Conservation (phyloP, 2,888 invertebrate species). For the Didymodactylos carnosus region DNA sequence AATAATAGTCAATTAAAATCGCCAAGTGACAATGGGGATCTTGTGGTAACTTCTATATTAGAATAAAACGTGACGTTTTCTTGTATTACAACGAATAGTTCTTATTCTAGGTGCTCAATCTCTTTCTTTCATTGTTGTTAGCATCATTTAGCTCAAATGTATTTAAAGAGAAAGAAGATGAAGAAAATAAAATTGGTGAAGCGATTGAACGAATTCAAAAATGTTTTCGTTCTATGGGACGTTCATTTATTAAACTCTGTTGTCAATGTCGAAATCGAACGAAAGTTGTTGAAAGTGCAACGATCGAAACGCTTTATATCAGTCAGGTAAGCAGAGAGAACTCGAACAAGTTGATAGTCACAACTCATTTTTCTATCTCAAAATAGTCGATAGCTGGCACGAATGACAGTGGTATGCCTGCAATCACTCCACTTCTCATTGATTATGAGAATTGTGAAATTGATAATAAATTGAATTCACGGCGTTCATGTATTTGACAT, state of each 20-base stretch:
- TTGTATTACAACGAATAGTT: too few species aligned
- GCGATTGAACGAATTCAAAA: constrained; percentile 71
- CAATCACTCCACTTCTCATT: background rate
- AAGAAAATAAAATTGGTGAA: constrained; percentile 87
- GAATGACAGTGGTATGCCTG: background rate
- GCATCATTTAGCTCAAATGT: constrained; percentile 93
- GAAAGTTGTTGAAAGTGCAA: background rate
- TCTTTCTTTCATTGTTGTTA: constrained; percentile 97
- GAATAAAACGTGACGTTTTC: too few species aligned
- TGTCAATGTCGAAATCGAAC: too few species aligned
- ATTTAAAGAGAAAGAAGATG: constrained; percentile 49
- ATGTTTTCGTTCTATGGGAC: background rate
- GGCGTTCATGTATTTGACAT: too few species aligned
- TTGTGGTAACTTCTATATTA: too few species aligned
- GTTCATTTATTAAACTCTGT: background rate
- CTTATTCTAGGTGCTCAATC: constrained; percentile 66
- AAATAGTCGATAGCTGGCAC: background rate
- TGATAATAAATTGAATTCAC: too few species aligned
- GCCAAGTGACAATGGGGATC: too few species aligned
- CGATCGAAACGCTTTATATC: background rate
- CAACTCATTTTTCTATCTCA: background rate
- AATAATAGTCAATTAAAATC: too few species aligned
- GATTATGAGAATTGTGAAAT: background rate
- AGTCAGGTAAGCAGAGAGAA: background rate
- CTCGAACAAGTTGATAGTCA: background rate